Percentiles rank a stretch among this genome's conserved stretches.
phyloP scores from a whole-genome alignment of 1,140 invertebrate species.

The Nymphalis io region DNA sequence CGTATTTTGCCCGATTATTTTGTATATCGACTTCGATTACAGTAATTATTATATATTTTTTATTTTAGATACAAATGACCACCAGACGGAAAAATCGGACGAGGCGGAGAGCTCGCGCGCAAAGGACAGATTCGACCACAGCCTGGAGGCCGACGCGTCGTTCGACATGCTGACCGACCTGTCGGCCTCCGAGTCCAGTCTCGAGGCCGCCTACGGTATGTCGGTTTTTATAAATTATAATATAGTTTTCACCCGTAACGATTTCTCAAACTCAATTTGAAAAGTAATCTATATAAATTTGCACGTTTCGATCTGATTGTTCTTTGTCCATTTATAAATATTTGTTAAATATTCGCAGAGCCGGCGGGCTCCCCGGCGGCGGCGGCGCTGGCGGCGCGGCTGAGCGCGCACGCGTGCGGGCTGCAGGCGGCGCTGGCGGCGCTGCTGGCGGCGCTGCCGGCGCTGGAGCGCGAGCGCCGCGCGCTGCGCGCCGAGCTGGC shows the following conservation, averaged over 20 bases:
- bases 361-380: not conserved
- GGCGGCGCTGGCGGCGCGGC: constrained; percentile 45
- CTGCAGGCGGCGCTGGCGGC: constrained; percentile 47
- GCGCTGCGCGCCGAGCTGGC: constrained; percentile 44
- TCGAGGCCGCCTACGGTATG: constrained; percentile 40
- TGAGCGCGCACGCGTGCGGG: constrained; percentile 37
- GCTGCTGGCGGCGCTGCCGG: constrained; percentile 43
- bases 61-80: constrained; percentile 5
- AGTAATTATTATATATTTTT: no score
- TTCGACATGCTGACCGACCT: constrained; percentile 46
- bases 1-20: not conserved
- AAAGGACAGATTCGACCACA: not conserved
- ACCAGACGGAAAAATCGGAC: not conserved
- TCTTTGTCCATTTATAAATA: no score
- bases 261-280: no score
- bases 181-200: constrained; percentile 22
- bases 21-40: no score
- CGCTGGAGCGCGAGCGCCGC: constrained; percentile 36
- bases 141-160: constrained; percentile 33
- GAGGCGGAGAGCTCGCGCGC: not conserved
- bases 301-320: no score
- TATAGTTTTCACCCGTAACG: no score
- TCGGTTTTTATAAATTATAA: not conserved
- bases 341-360: no score
- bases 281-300: no score